Base-by-base conservation (phyloP, 2,113 vertebrate genomes). In the Delphinus delphis region DNA sequence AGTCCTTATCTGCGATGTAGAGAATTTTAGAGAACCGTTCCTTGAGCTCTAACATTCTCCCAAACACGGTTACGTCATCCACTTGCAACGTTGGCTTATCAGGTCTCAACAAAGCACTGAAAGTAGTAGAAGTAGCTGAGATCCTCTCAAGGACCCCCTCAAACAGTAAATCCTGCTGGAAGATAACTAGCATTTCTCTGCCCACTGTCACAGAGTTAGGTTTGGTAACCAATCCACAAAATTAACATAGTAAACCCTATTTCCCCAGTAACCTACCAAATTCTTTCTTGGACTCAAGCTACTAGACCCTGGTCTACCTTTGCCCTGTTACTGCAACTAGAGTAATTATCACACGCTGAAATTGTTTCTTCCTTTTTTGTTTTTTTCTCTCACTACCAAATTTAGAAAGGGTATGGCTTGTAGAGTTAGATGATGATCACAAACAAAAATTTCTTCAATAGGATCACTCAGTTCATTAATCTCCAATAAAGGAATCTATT, bases 401-500 rank as follows among this genome's bases (percentile, higher is more conserved):
- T 85, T 88, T 85, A 36, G 80, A 47, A 17, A 96, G 58, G 21
- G 15, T n/a, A 55, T 81, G 65, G 28, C 12, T 63, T 94, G 10
- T 68, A 55, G 55, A 90, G 77, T 90, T 80, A 84, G 25, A 81
- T 41, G 90, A 90, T 84, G 60, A 90, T 90, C 14, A 77, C 92
- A 93, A 93, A 58, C 79, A 96, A 11, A 33, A 76, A 71, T 85
- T 14, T 94, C 84, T 92, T 97, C 70, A 96, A 63, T 7, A 81
- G 68, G 21, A 41, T 67, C 25, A 70, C 44, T 92, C 84, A 90
- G 94, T 81, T 92, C 87, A 94, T 87, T 96, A 92, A 92, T 94
- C 74, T 80, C 76, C 84, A 94, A 84, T 88, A 87, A 95, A 93
- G 73, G 82, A 71, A 80, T 70, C 81, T 82, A 44, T 25, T 93